A percentile compares a stretch with the other conserved stretches of the same genome.
Conservation (phyloP, 1,140 invertebrate species). For the Drosophila sproati region DNA sequence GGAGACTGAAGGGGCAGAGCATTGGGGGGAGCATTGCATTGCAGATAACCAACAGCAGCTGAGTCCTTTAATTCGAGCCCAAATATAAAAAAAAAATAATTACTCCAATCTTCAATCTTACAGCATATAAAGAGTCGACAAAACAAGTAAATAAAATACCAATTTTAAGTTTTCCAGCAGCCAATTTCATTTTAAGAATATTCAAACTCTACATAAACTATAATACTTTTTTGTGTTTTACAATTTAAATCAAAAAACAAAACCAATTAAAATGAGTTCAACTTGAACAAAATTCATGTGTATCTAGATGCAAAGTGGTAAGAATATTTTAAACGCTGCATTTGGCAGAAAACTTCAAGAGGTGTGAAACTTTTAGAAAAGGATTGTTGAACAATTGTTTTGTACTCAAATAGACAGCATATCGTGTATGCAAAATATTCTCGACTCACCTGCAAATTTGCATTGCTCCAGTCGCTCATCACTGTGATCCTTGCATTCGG, state of each 20-base stretch:
- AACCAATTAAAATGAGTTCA: conserved; percentile 26
- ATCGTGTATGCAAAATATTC: background rate
- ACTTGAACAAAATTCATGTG: conserved; percentile 35
- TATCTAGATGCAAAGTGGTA: background rate
- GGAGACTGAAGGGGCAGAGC: background rate
- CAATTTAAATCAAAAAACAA: conserved; percentile 13
- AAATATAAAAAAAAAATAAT: conserved; percentile 23
- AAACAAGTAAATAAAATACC: background rate
- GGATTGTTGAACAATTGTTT: conserved; percentile 3
- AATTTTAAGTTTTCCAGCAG: background rate
- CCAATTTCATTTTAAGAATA: background rate
- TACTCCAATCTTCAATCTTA: background rate
- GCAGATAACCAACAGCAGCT: conserved; percentile 45
- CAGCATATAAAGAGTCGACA: background rate
- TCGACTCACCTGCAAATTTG: conserved; percentile 85
- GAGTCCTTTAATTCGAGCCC: conserved; percentile 49
- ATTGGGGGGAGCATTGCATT: conserved; percentile 29
- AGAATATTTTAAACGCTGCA: conserved; percentile 3
- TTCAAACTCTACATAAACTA: conserved; percentile 8
- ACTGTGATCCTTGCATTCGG: conserved; percentile 92
- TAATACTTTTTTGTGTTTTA: conserved; percentile 8
- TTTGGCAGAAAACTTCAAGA: conserved; percentile 9
- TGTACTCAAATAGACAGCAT: conserved; percentile 3
- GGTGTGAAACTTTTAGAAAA: background rate
- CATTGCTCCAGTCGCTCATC: conserved; percentile 89